A percentile compares a stretch with the other conserved stretches of the same genome.
Conservation (phyloP, 1,140 invertebrate genomes). For the Zaprionus africanus region DNA sequence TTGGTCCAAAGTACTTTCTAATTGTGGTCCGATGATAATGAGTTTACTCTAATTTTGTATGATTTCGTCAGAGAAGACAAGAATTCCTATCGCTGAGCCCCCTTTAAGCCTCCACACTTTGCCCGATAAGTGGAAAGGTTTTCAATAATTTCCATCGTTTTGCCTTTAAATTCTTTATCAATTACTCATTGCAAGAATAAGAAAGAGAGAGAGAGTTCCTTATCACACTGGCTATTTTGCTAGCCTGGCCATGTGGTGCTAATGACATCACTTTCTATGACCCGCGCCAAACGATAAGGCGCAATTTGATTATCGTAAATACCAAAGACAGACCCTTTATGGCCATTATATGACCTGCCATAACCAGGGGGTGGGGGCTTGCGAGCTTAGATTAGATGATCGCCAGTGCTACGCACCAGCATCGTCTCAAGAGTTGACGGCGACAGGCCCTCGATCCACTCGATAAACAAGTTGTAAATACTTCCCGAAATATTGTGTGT, state of each 20-base stretch:
- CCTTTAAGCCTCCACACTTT: conserved; percentile 8
- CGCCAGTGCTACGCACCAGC: conserved; percentile 13
- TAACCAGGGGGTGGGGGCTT: conserved; percentile 38
- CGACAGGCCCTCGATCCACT: conserved; percentile 34
- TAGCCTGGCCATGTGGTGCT: conserved; percentile 10
- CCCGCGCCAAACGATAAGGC: conserved; percentile 59
- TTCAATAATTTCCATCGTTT: conserved; percentile 28
- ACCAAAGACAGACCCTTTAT: conserved; percentile 49
- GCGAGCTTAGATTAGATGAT: conserved; percentile 23
- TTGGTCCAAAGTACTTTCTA: conserved; percentile 24
- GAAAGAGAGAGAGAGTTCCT: conserved; percentile 8
- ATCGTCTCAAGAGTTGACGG: conserved; percentile 5
- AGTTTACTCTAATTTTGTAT: conserved; percentile 10
- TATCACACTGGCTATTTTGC: conserved; percentile 38
- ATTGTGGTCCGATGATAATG: conserved; percentile 3
- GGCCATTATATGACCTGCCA: conserved; percentile 26
- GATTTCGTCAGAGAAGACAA: conserved; percentile 15
- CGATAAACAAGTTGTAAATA: conserved; percentile 45
- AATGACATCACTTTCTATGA: conserved; percentile 74
- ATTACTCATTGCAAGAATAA: conserved; percentile 30
- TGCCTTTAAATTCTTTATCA: conserved; percentile 17
- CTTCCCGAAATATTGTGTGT: conserved; percentile 8
- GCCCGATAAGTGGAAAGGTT: conserved; percentile 24
- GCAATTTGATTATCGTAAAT: conserved; percentile 71
- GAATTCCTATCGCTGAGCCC: conserved; percentile 2